phyloP scores from a whole-genome alignment of 2,113 vertebrate species.

The Brachionichthys hirsutus region DNA sequence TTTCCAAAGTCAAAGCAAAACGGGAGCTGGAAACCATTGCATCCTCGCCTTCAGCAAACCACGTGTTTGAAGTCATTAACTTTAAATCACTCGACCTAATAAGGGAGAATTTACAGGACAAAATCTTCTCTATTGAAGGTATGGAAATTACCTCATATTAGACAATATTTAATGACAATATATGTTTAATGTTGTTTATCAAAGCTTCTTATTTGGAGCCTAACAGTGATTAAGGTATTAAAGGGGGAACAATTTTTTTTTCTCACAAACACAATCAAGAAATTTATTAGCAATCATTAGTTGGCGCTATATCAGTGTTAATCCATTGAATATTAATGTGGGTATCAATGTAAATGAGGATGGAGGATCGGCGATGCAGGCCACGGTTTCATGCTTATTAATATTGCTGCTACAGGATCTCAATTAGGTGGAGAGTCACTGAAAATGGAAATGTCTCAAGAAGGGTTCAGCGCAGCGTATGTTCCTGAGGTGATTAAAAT shows the following conservation, averaged over 20 bases:
- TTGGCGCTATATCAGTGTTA: too few relatives aligned
- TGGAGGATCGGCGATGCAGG: too few relatives aligned
- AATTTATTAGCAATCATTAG: too few relatives aligned
- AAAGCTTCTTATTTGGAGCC: too few relatives aligned
- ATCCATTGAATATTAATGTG: too few relatives aligned
- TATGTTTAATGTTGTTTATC: too few relatives aligned
- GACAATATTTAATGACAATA: neutral
- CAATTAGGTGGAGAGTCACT: slow-evolving; percentile 57
- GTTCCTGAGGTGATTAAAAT: slow-evolving; percentile 29
- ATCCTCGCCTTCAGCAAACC: slow-evolving; percentile 28
- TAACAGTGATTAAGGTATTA: too few relatives aligned
- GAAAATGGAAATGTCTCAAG: slow-evolving; percentile 74
- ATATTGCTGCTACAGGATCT: slow-evolving; percentile 55
- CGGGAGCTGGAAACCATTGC: slow-evolving; percentile 67
- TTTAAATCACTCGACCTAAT: slow-evolving; percentile 79
- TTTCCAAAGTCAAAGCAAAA: accelerated
- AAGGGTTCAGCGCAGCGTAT: slow-evolving; percentile 66
- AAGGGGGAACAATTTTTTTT: too few relatives aligned
- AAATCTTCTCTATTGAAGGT: slow-evolving; percentile 88
- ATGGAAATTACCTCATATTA: neutral
- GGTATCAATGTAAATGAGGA: too few relatives aligned
- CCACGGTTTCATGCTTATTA: neutral
- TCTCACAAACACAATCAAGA: too few relatives aligned
- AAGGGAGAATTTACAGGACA: slow-evolving; percentile 75
- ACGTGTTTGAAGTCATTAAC: slow-evolving; percentile 76